These are phyloP conservation scores for Diarsia mendica DNA, from an alignment of 2,888 invertebrate genomes.

Conservation along the genomic window DNA sequence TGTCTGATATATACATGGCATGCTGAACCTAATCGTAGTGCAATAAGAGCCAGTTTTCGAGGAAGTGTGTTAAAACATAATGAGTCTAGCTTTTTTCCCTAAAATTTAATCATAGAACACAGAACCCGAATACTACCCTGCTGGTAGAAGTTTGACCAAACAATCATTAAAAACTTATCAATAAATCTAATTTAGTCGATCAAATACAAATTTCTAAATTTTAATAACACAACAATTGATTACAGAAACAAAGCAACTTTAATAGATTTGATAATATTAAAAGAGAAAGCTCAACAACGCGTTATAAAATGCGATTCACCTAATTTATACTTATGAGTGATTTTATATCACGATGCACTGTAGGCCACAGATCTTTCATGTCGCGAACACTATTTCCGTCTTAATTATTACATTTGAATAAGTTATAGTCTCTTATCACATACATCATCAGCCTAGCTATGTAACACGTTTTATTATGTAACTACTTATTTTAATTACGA, in stretches of 20 bases:
- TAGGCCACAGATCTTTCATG: conserved; percentile 23
- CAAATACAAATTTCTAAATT: conserved; percentile 42
- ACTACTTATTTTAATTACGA: conserved; percentile 57
- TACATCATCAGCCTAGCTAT: conserved; percentile 64
- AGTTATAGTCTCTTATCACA: conserved; percentile 61
- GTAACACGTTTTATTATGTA: conserved; percentile 67
- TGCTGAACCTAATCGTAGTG: not conserved
- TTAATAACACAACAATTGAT: conserved; percentile 54
- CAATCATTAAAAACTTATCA: conserved; percentile 36
- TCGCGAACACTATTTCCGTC: conserved; percentile 19
- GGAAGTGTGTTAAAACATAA: not conserved
- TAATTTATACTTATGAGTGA: conserved; percentile 36
- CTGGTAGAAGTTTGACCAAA: not conserved
- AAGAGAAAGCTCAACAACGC: conserved; percentile 55
- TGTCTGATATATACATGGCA: not conserved
- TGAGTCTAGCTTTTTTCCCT: not conserved
- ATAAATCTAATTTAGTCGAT: conserved; percentile 42
- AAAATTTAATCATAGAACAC: not conserved
- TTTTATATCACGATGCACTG: conserved; percentile 21
- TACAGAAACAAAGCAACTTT: conserved; percentile 60
- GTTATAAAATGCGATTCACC: conserved; percentile 39
- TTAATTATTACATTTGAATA: conserved; percentile 49
- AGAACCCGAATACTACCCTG: not conserved
- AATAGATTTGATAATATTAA: conserved; percentile 45
- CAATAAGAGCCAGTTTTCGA: not conserved